Base-by-base conservation (phyloP, 2,888 invertebrate species). In the Dicyrtoma fusca region DNA sequence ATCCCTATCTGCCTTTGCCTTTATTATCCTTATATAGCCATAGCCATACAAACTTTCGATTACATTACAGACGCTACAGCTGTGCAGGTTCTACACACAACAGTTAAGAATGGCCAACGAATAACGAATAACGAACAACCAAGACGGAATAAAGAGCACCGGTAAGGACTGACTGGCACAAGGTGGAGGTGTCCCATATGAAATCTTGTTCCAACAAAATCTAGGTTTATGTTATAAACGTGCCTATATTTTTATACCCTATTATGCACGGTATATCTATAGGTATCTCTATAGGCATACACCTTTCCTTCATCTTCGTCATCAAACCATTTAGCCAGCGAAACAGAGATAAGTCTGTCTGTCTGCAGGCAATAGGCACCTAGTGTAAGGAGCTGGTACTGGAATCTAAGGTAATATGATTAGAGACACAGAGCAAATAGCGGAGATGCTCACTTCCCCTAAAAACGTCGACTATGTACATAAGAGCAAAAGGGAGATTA, bases 161-260 rank as follows among this genome's bases (percentile, higher is more conserved):
- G 34, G 34, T 34, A n/a, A n/a, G n/a, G n/a, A n/a, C n/a, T n/a
- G n/a, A 8, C 34, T 8, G 34, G 34, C 8, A 34, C 34, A 34
- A 34, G 34, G 34, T 34, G 34, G 34, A 34, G 34, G 34, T 34
- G 34, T 34, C 3, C 34, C 34, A 34, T 34, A 34, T 34, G 34
- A 34, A 34, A 34, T 5, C 8, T 34, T 34, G 34, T 25, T 26
- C 10, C 57, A 55, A 55, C 21, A 61, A 44, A 61, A 61, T 61
- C 42, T 61, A 61, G 61, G 61, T 61, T 61, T 34, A 61, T 34
- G 61, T 11, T 19, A 49, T 10, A 11, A 17, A 49, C 49, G 49
- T 49, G 49, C 19, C n/a, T 49, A 49, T 10, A 3, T n/a, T 19
- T 14, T 8, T 53, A 10, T 10, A 53, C 49, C 49, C 49, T 53